Evolutionary conservation across 2,113 vertebrate genomes (phyloP), one percentile per base, ranked within the genome.

Genomic region (Nothocercus julius): DNA sequence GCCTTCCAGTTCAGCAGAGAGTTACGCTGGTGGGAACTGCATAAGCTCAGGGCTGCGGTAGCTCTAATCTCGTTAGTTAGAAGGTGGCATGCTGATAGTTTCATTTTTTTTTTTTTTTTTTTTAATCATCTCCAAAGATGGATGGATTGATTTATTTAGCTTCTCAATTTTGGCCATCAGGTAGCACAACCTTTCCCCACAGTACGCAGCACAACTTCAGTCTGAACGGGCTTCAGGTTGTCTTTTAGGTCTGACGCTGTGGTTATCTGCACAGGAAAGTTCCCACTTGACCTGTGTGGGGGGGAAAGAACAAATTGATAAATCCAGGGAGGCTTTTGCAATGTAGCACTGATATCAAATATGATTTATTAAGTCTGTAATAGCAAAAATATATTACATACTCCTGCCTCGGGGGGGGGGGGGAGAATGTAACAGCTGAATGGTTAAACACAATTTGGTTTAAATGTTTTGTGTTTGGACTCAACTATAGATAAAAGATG

Each of bases 91-190:
- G 78, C 91, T 96, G 85, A 73, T 85, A 93, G 75, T 95, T 96
- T 87, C 69, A 95, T 97, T 97, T 97, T 22, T 94, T 92, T 95
- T 72, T 88, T 94, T 96, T 49, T 47, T 93, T 95, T 22, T 93
- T 95, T 89, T 88, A 96, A 96, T 97, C 92, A 91, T 90, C 86
- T 95, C 80, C 67, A 59, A 91, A 94, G 84, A 87, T 86, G 70
- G 73, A 91, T 92, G 95, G 36, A 36, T 36, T 36, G 6, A 36
- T 21, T 44, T 36, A 36, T 49, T 97, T 95, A 83, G 75, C 84
- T 82, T 81, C 95, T 94, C 56, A 74, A 3, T 93, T 95, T 97
- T 96, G 61, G 34, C 94, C 77, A 90, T 69, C 77, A 95, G 44
- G 93, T 63, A 88, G 78, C 59, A 76, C 85, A 92, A 92, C 74